These are phyloP conservation scores for Tapirus indicus DNA, from an alignment of 2,797 vertebrate species.

Conservation along the genomic window DNA sequence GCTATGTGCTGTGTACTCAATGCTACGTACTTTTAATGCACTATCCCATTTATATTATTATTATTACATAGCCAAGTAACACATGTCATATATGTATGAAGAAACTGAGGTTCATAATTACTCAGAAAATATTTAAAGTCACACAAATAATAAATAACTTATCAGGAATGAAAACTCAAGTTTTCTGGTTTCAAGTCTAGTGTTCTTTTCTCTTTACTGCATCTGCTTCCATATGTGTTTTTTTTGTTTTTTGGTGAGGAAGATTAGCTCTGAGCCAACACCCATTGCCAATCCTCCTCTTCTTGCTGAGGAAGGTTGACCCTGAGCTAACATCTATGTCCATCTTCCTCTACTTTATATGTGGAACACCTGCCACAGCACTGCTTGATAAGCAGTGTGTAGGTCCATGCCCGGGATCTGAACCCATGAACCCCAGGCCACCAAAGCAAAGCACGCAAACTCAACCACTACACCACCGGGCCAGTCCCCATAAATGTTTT, in stretches of 20 bases:
- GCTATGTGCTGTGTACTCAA: neutral
- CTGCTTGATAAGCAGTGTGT: no score
- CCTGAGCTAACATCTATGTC: no score
- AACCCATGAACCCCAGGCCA: no score
- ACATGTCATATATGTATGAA: neutral
- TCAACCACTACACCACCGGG: no score
- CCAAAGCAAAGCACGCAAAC: no score
- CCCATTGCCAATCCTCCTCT: no score
- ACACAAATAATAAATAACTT: neutral
- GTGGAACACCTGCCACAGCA: no score
- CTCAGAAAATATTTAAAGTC: neutral
- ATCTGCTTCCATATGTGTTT: neutral
- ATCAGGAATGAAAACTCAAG: neutral
- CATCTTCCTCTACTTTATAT: no score
- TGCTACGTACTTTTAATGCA: neutral
- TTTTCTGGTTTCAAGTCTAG: neutral
- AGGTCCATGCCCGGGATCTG: no score
- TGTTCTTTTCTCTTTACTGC: neutral
- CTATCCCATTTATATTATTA: neutral
- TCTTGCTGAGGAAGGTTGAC: no score
- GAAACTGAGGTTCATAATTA: neutral
- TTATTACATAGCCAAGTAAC: neutral
- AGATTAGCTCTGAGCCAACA: no score
- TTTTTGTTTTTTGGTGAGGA: no score
- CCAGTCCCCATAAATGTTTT: neutral